Conservation (phyloP, 2,113 vertebrate genomes). For the Polypterus bichir region DNA sequence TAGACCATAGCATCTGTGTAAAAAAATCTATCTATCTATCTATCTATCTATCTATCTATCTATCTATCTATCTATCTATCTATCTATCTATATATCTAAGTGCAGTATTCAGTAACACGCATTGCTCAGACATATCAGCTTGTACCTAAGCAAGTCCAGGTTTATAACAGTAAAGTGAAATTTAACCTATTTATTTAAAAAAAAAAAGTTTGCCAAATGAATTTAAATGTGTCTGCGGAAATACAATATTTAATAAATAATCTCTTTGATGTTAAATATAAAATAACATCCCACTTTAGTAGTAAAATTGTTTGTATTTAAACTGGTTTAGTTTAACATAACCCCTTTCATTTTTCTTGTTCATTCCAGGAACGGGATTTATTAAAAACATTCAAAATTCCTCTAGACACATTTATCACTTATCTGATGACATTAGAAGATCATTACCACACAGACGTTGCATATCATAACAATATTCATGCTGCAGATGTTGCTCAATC, state of each 20-base stretch:
- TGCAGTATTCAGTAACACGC: too few species aligned
- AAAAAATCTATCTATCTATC: too few species aligned
- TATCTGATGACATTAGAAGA: conserved; percentile 97
- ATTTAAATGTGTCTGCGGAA: neutral
- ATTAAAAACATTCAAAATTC: conserved; percentile 97
- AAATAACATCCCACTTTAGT: neutral
- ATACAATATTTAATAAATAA: neutral
- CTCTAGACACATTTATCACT: conserved; percentile 90
- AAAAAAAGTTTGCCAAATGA: too few species aligned
- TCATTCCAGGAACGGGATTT: conserved; percentile 79
- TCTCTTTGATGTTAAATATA: neutral
- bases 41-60: too few species aligned
- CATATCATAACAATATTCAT: conserved; percentile 96
- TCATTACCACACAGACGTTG: conserved; percentile 91
- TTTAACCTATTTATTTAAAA: too few species aligned
- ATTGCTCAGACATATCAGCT: too few species aligned
- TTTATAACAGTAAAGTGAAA: too few species aligned
- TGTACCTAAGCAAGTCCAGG: too few species aligned
- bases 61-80: too few species aligned
- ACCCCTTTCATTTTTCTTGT: conserved; percentile 18
- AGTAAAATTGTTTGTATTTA: neutral
- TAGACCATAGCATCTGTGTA: too few species aligned
- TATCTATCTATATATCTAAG: too few species aligned
- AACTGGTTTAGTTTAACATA: neutral
- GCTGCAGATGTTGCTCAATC: conserved; percentile 96